phyloP scores from a whole-genome alignment of 23 tunicate species.

The Pegea sp. region DNA sequence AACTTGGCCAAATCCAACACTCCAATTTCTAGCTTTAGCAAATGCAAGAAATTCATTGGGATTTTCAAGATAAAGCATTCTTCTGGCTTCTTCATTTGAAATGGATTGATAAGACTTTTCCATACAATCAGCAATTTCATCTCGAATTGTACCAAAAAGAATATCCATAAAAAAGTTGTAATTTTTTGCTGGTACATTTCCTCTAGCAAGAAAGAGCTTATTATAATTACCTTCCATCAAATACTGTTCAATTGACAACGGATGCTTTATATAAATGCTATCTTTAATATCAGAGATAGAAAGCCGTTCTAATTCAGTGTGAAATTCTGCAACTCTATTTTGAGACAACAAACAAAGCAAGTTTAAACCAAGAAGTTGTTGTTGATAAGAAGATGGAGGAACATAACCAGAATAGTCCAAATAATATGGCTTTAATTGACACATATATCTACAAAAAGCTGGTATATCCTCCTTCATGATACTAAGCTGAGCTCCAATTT shows the following conservation, averaged over 20 bases:
- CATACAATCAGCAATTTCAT: conserved; percentile 92
- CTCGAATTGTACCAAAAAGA: conserved; percentile 72
- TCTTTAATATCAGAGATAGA: conserved; percentile 45
- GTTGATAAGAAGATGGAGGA: conserved; percentile 66
- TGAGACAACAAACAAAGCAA: conserved; percentile 79
- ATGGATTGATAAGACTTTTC: conserved; percentile 83
- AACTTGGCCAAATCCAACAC: conserved; percentile 12
- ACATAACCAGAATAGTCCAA: conserved; percentile 40
- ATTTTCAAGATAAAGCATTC: conserved; percentile 65
- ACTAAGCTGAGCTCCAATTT: conserved; percentile 85
- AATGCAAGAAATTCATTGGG: conserved; percentile 21
- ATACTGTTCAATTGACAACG: conserved; percentile 94
- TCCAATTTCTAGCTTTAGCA: conserved; percentile 20
- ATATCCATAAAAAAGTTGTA: conserved; percentile 91
- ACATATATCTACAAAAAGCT: conserved; percentile 80
- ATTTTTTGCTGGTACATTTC: conserved; percentile 89
- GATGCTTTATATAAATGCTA: conserved; percentile 82
- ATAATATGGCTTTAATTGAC: conserved; percentile 86
- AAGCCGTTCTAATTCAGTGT: conserved; percentile 90
- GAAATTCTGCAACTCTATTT: conserved; percentile 98
- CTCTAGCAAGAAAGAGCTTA: conserved; percentile 79
- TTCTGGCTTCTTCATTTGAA: conserved; percentile 31
- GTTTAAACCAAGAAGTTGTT: conserved; percentile 82
- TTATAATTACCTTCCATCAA: conserved; percentile 99
- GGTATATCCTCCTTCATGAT: conserved; percentile 67